Conservation (phyloP, 2,797 vertebrate genomes). For the Pseudopleuronectes americanus region DNA sequence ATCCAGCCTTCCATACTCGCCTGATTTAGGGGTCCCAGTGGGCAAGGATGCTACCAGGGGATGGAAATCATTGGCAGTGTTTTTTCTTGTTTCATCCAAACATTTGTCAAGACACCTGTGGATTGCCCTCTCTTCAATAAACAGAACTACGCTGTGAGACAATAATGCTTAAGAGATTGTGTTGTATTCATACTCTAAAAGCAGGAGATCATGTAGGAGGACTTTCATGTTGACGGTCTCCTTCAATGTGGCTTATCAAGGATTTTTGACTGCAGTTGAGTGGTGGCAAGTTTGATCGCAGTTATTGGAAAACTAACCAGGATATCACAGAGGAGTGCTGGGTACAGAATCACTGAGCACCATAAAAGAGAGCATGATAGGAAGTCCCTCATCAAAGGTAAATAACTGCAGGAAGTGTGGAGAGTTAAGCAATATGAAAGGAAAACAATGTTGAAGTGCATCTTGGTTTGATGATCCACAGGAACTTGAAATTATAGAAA, state of each 20-base stretch:
- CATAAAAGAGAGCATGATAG: conserved; percentile 40
- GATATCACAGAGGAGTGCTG: conserved; percentile 65
- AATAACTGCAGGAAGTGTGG: conserved; percentile 16
- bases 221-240: not conserved
- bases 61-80: conserved; percentile 60
- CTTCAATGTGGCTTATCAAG: not conserved
- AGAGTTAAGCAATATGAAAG: conserved; percentile 37
- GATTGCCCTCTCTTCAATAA: conserved; percentile 43
- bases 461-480: conserved; percentile 14
- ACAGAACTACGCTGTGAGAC: conserved; percentile 38
- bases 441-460: conserved; percentile 13
- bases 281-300: conserved; percentile 32
- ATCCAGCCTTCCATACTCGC: conserved; percentile 93
- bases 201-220: conserved; percentile 11
- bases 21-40: conserved; percentile 68
- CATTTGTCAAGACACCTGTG: conserved; percentile 49
- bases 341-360: conserved; percentile 64
- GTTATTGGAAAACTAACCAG: conserved; percentile 42
- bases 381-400: conserved; percentile 37
- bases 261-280: conserved; percentile 16
- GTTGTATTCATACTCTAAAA: conserved; percentile 7
- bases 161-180: conserved; percentile 45
- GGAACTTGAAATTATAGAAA: conserved; percentile 29
- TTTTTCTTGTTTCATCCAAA: conserved; percentile 66
- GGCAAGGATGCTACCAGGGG: conserved; percentile 62